These are phyloP conservation scores for Bursaphelenchus okinawaensis DNA, from an alignment of 2,888 invertebrate genomes.

Conservation along the genomic window DNA sequence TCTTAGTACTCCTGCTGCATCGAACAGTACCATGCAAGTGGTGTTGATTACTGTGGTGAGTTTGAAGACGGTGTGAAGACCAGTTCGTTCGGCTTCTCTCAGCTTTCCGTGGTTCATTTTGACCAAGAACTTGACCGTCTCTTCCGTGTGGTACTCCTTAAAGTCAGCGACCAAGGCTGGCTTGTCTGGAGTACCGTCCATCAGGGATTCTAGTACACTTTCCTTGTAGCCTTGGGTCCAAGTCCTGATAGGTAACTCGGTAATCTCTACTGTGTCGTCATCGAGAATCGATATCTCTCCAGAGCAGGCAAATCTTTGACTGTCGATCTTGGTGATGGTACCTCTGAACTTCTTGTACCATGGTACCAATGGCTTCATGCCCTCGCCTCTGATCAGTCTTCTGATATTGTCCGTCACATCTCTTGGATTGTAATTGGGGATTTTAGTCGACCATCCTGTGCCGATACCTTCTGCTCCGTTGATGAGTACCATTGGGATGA, in stretches of 20 bases:
- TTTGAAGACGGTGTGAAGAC: slow-evolving; percentile 90
- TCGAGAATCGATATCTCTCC: slow-evolving; percentile 69
- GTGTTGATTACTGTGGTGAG: slow-evolving; percentile 64
- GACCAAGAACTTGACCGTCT: slow-evolving; percentile 83
- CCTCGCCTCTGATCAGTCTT: slow-evolving; percentile 74
- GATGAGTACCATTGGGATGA: slow-evolving; percentile 90
- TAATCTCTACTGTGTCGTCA: slow-evolving; percentile 78
- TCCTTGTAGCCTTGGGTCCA: slow-evolving; percentile 98
- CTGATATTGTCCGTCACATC: slow-evolving; percentile 74
- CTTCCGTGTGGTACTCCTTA: slow-evolving; percentile 91
- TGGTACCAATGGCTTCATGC: slow-evolving; percentile 63
- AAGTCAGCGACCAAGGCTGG: slow-evolving; percentile 62
- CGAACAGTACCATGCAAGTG: slow-evolving; percentile 65
- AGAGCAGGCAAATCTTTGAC: slow-evolving; percentile 63
- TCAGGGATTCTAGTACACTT: slow-evolving; percentile 78
- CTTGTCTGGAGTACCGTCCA: slow-evolving; percentile 59
- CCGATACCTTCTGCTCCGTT: slow-evolving; percentile 84
- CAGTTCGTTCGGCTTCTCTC: slow-evolving; percentile 67
- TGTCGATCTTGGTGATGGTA: slow-evolving; percentile 40
- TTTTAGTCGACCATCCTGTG: slow-evolving; percentile 60
- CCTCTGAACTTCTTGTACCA: slow-evolving; percentile 54
- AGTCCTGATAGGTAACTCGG: slow-evolving; percentile 82
- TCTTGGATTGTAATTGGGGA: slow-evolving; percentile 88
- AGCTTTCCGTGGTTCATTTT: slow-evolving; percentile 69
- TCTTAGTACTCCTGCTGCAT: slow-evolving; percentile 65